These are phyloP conservation scores for Sylvilagus bachmani DNA, from an alignment of 2,113 vertebrate genomes.

Conservation along the genomic window DNA sequence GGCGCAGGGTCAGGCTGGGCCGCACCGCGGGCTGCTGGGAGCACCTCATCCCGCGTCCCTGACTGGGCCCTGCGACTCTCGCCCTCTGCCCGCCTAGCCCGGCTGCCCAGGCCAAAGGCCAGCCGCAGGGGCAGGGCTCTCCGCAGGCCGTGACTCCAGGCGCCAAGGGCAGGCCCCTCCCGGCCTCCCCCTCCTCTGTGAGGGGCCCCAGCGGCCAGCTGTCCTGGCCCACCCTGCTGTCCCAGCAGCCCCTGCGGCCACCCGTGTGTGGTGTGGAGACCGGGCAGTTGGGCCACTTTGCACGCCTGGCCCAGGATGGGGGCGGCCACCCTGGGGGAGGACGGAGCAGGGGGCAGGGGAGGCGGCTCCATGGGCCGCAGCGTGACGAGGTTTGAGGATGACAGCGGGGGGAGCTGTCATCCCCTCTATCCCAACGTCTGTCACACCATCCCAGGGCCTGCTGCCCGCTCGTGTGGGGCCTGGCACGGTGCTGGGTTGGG, in stretches of 20 bases:
- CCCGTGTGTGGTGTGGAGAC: neutral
- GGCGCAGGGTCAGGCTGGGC: too few species aligned
- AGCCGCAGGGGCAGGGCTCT: neutral
- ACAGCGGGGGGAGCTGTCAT: too few species aligned
- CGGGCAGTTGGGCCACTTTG: neutral
- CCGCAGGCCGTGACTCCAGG: neutral
- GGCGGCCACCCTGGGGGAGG: neutral
- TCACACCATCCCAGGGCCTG: neutral
- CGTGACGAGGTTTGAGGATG: too few species aligned
- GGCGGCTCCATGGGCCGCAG: too few species aligned
- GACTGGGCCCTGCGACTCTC: too few species aligned
- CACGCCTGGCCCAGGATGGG: too few species aligned
- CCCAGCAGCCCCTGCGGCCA: accelerated
- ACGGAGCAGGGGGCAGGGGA: accelerated
- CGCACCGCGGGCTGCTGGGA: too few species aligned
- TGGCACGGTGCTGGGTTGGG: too few species aligned
- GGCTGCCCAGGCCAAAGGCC: neutral
- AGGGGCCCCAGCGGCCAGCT: accelerated
- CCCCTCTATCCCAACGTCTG: neutral
- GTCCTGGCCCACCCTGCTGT: accelerated
- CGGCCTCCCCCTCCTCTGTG: accelerated
- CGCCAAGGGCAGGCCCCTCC: too few species aligned
- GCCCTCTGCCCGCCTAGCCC: too few species aligned
- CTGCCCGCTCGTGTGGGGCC: too few species aligned
- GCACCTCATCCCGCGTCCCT: too few species aligned